phyloP scores from a whole-genome alignment of 2,113 vertebrate species.

The human region GRCh38 chr7:122020001-122020500 shows the following conservation, averaged over 20 bases:
- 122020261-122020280: neutral
- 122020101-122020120: neutral
- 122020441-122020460: neutral
- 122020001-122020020: neutral
- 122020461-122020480: neutral
- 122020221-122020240: neutral
- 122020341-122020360: neutral
- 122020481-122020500: neutral
- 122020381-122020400: neutral
- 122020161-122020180: neutral
- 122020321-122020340: neutral
- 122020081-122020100: neutral
- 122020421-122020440: neutral
- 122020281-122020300: neutral
- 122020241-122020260: neutral
- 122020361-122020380: neutral
- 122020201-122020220: neutral
- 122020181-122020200: neutral
- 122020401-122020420: neutral
- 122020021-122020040: neutral
- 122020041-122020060: neutral
- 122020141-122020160: neutral
- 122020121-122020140: neutral
- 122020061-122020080: constrained; percentile 22
- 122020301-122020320: neutral